These are phyloP conservation scores for Arctocebus calabarensis DNA, from an alignment of 2,797 vertebrate species.

Conservation along the genomic window DNA sequence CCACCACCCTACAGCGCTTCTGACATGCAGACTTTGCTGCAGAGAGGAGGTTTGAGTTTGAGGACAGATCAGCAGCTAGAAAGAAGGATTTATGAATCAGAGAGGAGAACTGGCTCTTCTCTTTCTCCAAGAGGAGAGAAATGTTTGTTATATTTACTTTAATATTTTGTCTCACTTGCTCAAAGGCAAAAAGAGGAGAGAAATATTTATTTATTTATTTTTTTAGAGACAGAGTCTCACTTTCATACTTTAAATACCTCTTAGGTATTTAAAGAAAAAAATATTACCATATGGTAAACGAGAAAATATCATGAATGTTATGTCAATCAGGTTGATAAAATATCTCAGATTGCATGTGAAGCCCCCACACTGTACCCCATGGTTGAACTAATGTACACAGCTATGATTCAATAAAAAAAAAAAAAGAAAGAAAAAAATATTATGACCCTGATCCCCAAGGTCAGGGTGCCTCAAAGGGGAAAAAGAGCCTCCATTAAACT, in stretches of 20 bases:
- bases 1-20: not conserved
- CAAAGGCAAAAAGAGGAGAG: too few relatives aligned
- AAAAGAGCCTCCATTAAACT: not conserved
- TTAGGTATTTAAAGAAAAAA: not conserved
- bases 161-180: too few relatives aligned
- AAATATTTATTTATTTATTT: too few relatives aligned
- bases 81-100: not conserved
- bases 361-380: too few relatives aligned
- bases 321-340: too few relatives aligned
- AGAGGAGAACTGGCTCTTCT: not conserved
- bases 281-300: too few relatives aligned
- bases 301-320: too few relatives aligned
- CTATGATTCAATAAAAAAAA: too few relatives aligned
- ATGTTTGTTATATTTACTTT: not conserved
- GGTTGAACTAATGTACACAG: too few relatives aligned
- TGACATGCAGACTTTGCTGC: accelerated
- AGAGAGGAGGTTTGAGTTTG: not conserved
- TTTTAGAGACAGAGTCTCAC: too few relatives aligned
- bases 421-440: not conserved
- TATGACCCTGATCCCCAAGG: constrained; percentile 26
- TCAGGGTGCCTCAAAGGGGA: not conserved
- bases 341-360: too few relatives aligned
- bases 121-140: not conserved
- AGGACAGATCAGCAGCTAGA: not conserved
- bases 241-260: too few relatives aligned